phyloP scores from a whole-genome alignment of 1,140 invertebrate genomes.

The Sitophilus oryzae region DNA sequence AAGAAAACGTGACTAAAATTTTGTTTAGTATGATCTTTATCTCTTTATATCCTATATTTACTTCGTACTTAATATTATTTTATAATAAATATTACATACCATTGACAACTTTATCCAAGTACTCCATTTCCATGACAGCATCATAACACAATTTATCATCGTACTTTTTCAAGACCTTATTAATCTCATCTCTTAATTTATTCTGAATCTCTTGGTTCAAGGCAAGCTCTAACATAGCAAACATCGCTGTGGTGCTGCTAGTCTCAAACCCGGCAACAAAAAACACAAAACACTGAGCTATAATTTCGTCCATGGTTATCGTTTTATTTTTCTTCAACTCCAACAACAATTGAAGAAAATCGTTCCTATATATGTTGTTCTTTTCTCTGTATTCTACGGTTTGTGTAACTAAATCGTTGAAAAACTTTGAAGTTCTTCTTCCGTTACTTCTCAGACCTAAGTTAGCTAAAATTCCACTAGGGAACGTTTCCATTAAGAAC shows the following conservation, averaged over 20 bases:
- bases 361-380: conserved; percentile 45
- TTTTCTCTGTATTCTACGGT: conserved; percentile 46
- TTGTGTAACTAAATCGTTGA: conserved; percentile 43
- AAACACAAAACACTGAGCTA: conserved; percentile 50
- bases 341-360: conserved; percentile 50
- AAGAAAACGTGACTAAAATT: too few relatives aligned
- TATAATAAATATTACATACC: conserved; percentile 39
- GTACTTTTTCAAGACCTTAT: conserved; percentile 40
- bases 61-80: too few relatives aligned
- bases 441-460: conserved; percentile 6
- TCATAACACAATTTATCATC: conserved; percentile 49
- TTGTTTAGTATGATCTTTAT: too few relatives aligned
- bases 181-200: conserved; percentile 49
- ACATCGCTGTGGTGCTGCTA: conserved; percentile 51
- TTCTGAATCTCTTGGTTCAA: conserved; percentile 51
- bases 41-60: too few relatives aligned
- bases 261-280: conserved; percentile 59
- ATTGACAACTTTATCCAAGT: conserved; percentile 43
- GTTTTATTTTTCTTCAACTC: conserved; percentile 22
- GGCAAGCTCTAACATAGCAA: conserved; percentile 51
- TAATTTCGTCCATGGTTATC: conserved; percentile 32
- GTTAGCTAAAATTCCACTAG: neutral
- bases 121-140: conserved; percentile 42
- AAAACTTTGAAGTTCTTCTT: conserved; percentile 36
- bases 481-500: neutral